Evolutionary conservation across 2,113 vertebrate species (phyloP).

Genomic region (Piaya cayana): DNA sequence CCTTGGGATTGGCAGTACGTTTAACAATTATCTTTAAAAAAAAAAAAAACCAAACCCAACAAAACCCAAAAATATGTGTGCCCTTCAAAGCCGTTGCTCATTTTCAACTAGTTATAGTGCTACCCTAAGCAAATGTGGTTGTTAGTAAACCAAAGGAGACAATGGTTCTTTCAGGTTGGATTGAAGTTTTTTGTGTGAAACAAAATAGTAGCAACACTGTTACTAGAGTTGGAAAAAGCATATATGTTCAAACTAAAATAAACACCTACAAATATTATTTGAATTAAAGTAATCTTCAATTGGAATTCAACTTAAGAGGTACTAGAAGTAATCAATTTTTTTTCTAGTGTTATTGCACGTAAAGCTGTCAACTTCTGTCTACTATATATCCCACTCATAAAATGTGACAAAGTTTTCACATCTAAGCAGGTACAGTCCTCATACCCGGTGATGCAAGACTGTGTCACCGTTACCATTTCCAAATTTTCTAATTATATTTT

Average conservation of each 20-base stretch:
- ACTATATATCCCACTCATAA: not conserved
- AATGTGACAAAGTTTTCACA: not conserved
- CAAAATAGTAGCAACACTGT: not conserved
- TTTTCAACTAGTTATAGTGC: not conserved
- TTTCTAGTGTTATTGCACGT: not conserved
- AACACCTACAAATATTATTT: not conserved
- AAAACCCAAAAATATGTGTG: not conserved
- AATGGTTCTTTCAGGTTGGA: fast-evolving
- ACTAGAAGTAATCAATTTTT: not conserved
- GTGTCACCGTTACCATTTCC: not conserved
- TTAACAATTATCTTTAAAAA: not conserved
- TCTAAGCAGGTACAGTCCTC: not conserved
- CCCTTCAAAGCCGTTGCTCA: not conserved
- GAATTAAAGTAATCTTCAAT: not conserved
- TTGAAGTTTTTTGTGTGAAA: not conserved
- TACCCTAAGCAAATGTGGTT: not conserved
- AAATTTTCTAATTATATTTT: not conserved
- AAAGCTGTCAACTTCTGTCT: not conserved
- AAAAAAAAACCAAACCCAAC: no score
- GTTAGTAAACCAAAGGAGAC: not conserved
- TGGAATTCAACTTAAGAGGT: not conserved
- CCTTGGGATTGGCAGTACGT: fast-evolving
- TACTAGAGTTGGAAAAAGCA: not conserved
- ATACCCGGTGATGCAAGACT: not conserved
- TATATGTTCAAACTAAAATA: not conserved